Evolutionary conservation across 1,140 invertebrate genomes (phyloP).

Genomic region (Rhopalosiphum padi): DNA sequence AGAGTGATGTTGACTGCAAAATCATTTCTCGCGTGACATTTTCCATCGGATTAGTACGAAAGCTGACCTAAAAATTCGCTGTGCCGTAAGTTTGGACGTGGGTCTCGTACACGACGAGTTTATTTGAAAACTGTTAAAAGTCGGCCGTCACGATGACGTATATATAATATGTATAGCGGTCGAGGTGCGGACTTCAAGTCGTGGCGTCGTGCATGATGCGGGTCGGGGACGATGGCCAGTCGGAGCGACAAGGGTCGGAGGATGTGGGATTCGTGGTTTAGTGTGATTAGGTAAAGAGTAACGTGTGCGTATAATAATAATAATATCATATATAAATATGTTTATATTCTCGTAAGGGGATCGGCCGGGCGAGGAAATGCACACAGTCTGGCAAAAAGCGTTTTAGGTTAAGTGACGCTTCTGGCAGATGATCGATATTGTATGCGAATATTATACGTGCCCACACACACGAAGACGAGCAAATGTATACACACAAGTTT

Average conservation of each 20-base stretch:
- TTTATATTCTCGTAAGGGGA: not conserved
- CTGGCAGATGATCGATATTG: constrained; percentile 46
- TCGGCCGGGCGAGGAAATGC: not conserved
- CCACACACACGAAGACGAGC: not conserved
- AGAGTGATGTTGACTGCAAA: constrained; percentile 4
- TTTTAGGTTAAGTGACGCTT: constrained; percentile 53
- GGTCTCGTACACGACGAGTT: not conserved
- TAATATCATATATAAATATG: not conserved
- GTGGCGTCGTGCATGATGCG: not conserved
- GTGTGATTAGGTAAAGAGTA: constrained; percentile 34
- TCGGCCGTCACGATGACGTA: not conserved
- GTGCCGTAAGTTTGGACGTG: not conserved
- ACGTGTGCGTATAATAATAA: not conserved
- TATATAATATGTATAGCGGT: not conserved
- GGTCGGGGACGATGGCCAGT: not conserved
- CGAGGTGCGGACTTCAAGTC: too few relatives aligned
- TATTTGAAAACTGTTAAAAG: constrained; percentile 19
- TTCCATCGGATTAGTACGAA: constrained; percentile 7
- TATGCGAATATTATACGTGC: constrained; percentile 14
- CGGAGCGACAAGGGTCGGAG: not conserved
- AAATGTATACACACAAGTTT: not conserved
- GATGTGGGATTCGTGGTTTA: not conserved
- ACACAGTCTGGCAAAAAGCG: constrained; percentile 1
- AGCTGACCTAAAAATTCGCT: not conserved
- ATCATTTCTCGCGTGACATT: not conserved